These are phyloP conservation scores for Diadema setosum DNA, from an alignment of 35 echinoderm and acorn worm species.

Conservation along the genomic window DNA sequence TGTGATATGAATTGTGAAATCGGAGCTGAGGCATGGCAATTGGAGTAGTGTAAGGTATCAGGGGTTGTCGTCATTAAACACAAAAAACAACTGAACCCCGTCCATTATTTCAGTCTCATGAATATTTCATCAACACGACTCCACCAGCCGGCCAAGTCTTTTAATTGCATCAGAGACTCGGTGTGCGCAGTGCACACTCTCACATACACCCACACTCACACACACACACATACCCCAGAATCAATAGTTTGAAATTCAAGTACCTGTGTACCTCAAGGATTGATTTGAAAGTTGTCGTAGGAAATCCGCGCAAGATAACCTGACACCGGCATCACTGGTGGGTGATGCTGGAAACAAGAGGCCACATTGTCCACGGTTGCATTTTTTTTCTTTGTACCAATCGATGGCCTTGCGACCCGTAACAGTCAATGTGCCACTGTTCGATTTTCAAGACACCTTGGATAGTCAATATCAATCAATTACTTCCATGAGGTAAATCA, in stretches of 20 bases:
- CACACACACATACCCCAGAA: not conserved
- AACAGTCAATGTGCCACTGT: too few relatives aligned
- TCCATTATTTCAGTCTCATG: not conserved
- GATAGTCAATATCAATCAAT: too few relatives aligned
- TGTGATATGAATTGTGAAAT: not conserved
- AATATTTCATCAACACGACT: not conserved
- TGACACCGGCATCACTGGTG: not conserved
- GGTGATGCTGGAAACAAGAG: not conserved
- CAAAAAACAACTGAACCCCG: not conserved
- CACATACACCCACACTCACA: too few relatives aligned
- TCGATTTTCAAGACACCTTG: too few relatives aligned
- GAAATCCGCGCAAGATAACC: not conserved
- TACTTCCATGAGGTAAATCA: too few relatives aligned
- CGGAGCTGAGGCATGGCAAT: not conserved
- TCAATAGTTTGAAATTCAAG: constrained; percentile 8
- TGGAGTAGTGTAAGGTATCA: not conserved
- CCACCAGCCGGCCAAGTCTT: not conserved
- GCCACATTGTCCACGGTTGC: not conserved
- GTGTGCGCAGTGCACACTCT: too few relatives aligned
- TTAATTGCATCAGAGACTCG: not conserved
- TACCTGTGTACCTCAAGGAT: not conserved
- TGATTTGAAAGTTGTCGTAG: not conserved
- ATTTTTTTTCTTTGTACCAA: too few relatives aligned
- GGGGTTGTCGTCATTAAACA: not conserved
- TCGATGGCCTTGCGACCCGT: not conserved